These are phyloP conservation scores for Beris chalybata DNA, from an alignment of 2,888 invertebrate species.

Conservation along the genomic window DNA sequence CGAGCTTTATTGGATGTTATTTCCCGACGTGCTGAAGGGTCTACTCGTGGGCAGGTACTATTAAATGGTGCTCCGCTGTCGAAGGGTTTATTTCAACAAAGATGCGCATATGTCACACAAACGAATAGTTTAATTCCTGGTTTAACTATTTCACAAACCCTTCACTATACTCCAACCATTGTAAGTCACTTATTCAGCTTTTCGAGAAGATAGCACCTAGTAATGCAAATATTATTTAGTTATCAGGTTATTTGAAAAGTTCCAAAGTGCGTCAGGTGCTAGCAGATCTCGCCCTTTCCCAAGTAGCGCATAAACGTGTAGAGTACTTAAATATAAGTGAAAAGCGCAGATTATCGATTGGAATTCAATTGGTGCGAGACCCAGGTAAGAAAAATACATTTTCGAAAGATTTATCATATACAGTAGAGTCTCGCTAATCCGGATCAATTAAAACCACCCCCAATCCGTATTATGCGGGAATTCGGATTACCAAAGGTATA, in stretches of 20 bases:
- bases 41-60: slow-evolving; percentile 84
- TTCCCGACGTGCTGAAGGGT: slow-evolving; percentile 75
- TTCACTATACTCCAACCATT: slow-evolving; percentile 78
- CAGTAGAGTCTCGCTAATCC: too few species aligned
- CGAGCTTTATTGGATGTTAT: slow-evolving; percentile 92
- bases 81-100: slow-evolving; percentile 77
- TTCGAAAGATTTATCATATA: neutral
- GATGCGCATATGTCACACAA: slow-evolving; percentile 87
- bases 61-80: slow-evolving; percentile 86
- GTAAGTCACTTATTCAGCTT: slow-evolving; percentile 52
- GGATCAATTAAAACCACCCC: too few species aligned
- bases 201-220: neutral
- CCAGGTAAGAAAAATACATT: slow-evolving; percentile 73
- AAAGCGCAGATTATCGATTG: slow-evolving; percentile 85
- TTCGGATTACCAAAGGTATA: too few species aligned
- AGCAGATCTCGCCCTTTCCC: slow-evolving; percentile 90
- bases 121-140: slow-evolving; percentile 83
- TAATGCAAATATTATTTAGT: slow-evolving; percentile 55
- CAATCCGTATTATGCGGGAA: too few species aligned
- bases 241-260: slow-evolving; percentile 74
- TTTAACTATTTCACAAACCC: slow-evolving; percentile 83
- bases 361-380: slow-evolving; percentile 90
- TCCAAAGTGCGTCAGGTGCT: slow-evolving; percentile 89
- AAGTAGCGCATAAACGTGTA: slow-evolving; percentile 82
- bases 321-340: slow-evolving; percentile 86